These are phyloP conservation scores for Ptilorrhoa leucosticta DNA, from an alignment of 2,113 vertebrate genomes.

Conservation along the genomic window DNA sequence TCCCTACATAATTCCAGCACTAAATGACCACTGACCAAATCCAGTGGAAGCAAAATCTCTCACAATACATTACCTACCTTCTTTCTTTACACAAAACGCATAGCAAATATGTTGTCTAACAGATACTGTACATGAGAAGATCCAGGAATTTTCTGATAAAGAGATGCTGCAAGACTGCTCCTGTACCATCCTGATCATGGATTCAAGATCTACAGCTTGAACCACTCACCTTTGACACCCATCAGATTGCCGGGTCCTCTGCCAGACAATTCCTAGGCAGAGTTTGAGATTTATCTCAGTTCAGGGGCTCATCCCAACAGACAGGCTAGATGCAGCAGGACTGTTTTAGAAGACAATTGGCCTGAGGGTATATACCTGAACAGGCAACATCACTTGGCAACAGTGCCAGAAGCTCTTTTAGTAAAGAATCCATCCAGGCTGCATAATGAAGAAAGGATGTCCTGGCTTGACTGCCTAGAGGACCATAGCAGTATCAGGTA, in stretches of 20 bases:
- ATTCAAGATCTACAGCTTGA: not conserved
- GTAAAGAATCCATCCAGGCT: not conserved
- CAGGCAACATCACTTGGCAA: not conserved
- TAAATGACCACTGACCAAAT: not conserved
- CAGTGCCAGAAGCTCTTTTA: not conserved
- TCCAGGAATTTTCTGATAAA: not conserved
- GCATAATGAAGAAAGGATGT: not conserved
- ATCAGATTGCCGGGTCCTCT: not conserved
- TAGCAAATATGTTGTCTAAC: not conserved
- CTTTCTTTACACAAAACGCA: not conserved
- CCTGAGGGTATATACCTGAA: not conserved
- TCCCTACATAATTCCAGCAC: not conserved
- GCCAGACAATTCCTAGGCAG: not conserved
- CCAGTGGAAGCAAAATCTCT: not conserved
- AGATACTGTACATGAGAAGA: not conserved
- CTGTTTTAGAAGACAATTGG: not conserved
- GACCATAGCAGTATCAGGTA: not conserved
- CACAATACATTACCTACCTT: not conserved
- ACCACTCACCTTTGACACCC: accelerated
- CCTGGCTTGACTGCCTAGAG: not conserved
- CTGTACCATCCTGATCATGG: not conserved
- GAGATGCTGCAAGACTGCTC: not conserved
- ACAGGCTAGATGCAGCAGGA: not conserved
- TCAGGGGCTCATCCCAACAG: not conserved
- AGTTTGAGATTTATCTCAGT: not conserved